phyloP scores from a whole-genome alignment of 2,797 vertebrate species.

The Poecile montanus region DNA sequence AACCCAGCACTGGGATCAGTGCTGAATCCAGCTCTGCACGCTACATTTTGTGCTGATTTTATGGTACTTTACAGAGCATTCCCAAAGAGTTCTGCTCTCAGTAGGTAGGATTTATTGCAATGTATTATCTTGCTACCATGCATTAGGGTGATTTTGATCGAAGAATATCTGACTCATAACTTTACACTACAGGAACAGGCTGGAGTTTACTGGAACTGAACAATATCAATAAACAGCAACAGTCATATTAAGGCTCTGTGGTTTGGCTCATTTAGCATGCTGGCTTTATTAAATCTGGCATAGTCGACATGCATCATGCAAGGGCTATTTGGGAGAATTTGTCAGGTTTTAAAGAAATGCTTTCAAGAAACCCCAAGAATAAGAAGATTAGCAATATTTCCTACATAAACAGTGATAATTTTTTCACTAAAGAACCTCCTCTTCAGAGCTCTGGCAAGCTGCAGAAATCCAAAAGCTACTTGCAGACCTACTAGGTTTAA shows the following conservation, averaged over 20 bases:
- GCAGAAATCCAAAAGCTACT: background rate
- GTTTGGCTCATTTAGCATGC: background rate
- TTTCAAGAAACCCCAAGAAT: background rate
- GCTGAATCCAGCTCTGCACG: background rate
- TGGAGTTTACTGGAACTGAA: constrained; percentile 20
- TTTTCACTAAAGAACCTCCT: background rate
- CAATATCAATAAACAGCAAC: background rate
- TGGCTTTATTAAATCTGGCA: background rate
- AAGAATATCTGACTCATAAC: background rate
- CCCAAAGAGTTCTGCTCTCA: background rate
- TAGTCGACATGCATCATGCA: background rate
- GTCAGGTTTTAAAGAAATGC: background rate
- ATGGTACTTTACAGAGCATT: background rate
- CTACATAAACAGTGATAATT: background rate
- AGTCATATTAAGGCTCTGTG: background rate
- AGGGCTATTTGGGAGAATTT: background rate
- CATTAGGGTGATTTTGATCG: background rate
- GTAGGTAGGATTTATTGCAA: background rate
- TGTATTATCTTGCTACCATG: background rate
- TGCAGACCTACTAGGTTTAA: background rate
- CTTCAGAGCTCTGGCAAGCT: background rate
- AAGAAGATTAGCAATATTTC: background rate
- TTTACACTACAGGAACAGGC: background rate
- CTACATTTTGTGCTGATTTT: background rate
- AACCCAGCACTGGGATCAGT: background rate